Percentiles rank a stretch among this genome's conserved stretches.
Evolutionary conservation across 1,140 invertebrate species (phyloP).

Genomic region (Thalassaphorura encarpata): DNA sequence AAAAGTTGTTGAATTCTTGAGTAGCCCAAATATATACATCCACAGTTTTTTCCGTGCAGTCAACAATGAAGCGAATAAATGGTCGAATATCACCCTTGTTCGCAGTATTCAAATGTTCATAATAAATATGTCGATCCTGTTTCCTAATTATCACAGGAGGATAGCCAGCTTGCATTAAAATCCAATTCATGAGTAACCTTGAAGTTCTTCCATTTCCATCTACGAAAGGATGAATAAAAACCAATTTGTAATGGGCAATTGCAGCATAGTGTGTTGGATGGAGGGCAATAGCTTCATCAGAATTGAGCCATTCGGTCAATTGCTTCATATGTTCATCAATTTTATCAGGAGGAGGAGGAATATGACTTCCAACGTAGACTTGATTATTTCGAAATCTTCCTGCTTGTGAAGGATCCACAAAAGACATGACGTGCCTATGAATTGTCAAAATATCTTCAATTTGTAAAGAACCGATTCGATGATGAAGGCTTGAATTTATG

Average conservation of each 20-base stretch:
- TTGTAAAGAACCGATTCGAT: slow-evolving; percentile 56
- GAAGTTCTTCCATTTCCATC: slow-evolving; percentile 94
- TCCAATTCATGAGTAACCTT: slow-evolving; percentile 81
- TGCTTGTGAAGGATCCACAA: slow-evolving; percentile 81
- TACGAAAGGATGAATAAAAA: slow-evolving; percentile 81
- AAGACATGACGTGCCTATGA: slow-evolving; percentile 82
- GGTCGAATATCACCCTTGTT: slow-evolving; percentile 87
- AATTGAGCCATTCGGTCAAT: slow-evolving; percentile 83
- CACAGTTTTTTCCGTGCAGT: slow-evolving; percentile 85
- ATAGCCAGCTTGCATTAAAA: slow-evolving; percentile 96
- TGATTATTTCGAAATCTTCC: slow-evolving; percentile 71
- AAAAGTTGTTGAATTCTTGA: slow-evolving; percentile 37
- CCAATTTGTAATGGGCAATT: slow-evolving; percentile 85
- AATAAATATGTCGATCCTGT: slow-evolving; percentile 59
- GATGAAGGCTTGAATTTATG: slow-evolving; percentile 69
- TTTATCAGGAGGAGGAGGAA: slow-evolving; percentile 71
- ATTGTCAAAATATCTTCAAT: slow-evolving; percentile 85
- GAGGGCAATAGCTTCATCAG: slow-evolving; percentile 65
- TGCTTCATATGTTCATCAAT: slow-evolving; percentile 72
- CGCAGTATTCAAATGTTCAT: slow-evolving; percentile 57
- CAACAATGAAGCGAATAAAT: slow-evolving; percentile 89
- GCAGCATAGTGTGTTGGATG: slow-evolving; percentile 57
- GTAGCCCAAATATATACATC: slow-evolving; percentile 85
- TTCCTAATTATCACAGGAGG: slow-evolving; percentile 92
- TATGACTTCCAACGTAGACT: slow-evolving; percentile 85